These are phyloP conservation scores for Autographa gamma DNA, from an alignment of 2,888 invertebrate genomes.

Conservation along the genomic window DNA sequence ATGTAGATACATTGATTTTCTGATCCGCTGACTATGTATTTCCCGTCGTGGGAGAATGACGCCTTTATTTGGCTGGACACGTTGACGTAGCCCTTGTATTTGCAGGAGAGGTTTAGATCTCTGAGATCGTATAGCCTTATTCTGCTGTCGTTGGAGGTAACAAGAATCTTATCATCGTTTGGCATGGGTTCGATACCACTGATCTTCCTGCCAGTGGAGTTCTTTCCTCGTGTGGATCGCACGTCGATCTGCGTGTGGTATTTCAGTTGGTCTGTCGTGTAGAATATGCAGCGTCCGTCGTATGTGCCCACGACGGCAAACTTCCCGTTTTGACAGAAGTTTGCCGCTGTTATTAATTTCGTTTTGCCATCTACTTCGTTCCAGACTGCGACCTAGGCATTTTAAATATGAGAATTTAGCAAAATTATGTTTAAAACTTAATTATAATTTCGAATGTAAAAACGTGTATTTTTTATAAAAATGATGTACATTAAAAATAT, in stretches of 20 bases:
- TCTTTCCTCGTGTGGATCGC: slow-evolving; percentile 97
- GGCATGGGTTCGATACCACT: slow-evolving; percentile 99
- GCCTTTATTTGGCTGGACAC: slow-evolving; percentile 99
- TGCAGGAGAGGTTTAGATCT: slow-evolving; percentile 98
- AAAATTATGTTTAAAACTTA: no score
- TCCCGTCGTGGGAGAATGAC: slow-evolving; percentile 98
- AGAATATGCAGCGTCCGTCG: slow-evolving; percentile 99
- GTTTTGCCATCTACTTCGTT: slow-evolving; percentile 98
- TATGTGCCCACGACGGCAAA: slow-evolving; percentile 99
- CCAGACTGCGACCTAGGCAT: slow-evolving; percentile 95
- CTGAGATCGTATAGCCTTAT: slow-evolving; percentile 98
- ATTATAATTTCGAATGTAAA: no score
- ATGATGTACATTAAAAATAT: not conserved
- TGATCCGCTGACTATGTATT: slow-evolving; percentile 98
- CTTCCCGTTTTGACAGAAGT: slow-evolving; percentile 99
- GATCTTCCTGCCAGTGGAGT: slow-evolving; percentile 97
- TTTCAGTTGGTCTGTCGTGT: slow-evolving; percentile 98
- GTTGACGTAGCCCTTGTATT: slow-evolving; percentile 97
- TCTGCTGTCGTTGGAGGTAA: slow-evolving; percentile 99
- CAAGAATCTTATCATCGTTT: slow-evolving; percentile 97
- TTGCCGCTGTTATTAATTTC: slow-evolving; percentile 98
- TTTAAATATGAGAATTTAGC: not conserved
- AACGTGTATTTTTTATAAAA: no score
- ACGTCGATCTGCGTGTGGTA: slow-evolving; percentile 99
- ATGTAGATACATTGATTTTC: slow-evolving; percentile 99